Conservation (phyloP, 1,140 invertebrate species). For the Drosophila kepulauana region DNA sequence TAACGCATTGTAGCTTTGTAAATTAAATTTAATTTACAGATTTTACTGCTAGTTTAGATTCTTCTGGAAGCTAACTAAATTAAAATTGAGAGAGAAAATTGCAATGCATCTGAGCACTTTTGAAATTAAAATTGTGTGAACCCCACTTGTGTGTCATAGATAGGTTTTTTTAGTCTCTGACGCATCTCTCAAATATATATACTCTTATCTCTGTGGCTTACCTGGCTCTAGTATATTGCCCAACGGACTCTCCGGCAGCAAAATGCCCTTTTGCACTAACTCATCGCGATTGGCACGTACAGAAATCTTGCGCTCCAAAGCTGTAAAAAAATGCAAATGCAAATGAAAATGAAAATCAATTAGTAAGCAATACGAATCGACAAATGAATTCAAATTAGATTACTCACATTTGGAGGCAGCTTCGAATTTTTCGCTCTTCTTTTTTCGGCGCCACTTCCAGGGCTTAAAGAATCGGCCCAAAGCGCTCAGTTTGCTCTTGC, state of each 20-base stretch:
- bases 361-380: neutral
- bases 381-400: neutral
- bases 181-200: too few species aligned
- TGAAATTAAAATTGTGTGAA: too few species aligned
- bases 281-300: constrained; percentile 98
- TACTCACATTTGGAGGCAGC: constrained; percentile 97
- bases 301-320: constrained; percentile 98
- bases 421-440: constrained; percentile 99
- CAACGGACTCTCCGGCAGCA: constrained; percentile 94
- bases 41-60: too few species aligned
- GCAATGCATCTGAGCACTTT: too few species aligned
- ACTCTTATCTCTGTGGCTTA: constrained; percentile 83
- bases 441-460: constrained; percentile 99
- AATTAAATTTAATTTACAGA: too few species aligned
- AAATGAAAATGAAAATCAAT: neutral
- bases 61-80: too few species aligned
- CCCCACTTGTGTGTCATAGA: too few species aligned
- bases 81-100: too few species aligned
- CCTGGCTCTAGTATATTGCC: constrained; percentile 92
- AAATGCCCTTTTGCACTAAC: constrained; percentile 97
- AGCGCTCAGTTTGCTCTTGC: constrained; percentile 96
- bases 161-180: too few species aligned
- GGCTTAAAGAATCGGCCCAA: constrained; percentile 98
- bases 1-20: too few species aligned
- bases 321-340: constrained; percentile 86